phyloP scores from a whole-genome alignment of 2,888 invertebrate species.

The Arctia plantaginis region DNA sequence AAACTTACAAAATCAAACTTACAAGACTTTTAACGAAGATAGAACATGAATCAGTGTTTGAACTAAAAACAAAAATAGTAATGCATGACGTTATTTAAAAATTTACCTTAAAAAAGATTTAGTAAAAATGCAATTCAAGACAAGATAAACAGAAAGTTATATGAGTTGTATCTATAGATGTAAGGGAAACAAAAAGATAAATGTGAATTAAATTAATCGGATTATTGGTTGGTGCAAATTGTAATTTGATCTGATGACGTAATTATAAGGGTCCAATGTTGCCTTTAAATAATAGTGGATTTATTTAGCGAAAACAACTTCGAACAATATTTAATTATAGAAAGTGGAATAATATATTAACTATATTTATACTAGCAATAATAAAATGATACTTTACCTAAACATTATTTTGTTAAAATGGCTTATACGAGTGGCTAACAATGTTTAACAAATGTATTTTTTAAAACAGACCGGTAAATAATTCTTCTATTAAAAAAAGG shows the following conservation, averaged over 20 bases:
- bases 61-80: not conserved
- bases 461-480: not conserved
- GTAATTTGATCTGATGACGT: constrained; percentile 22
- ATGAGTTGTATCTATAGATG: not conserved
- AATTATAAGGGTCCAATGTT: constrained; percentile 24
- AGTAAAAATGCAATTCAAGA: not conserved
- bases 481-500: constrained; percentile 14
- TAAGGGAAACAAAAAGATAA: not conserved
- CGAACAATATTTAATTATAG: too few species aligned
- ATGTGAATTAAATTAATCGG: not conserved
- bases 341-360: not conserved
- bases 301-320: not conserved
- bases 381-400: not conserved
- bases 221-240: constrained; percentile 1
- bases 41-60: not conserved
- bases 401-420: not conserved
- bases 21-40: not conserved
- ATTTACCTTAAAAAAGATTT: not conserved
- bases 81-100: not conserved
- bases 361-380: not conserved
- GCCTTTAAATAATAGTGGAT: constrained; percentile 5
- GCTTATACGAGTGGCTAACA: not conserved
- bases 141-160: not conserved
- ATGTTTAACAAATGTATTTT: not conserved
- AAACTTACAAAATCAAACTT: not conserved